Conservation (phyloP, 2,888 invertebrate genomes). For the Leptinotarsa tumamoca region DNA sequence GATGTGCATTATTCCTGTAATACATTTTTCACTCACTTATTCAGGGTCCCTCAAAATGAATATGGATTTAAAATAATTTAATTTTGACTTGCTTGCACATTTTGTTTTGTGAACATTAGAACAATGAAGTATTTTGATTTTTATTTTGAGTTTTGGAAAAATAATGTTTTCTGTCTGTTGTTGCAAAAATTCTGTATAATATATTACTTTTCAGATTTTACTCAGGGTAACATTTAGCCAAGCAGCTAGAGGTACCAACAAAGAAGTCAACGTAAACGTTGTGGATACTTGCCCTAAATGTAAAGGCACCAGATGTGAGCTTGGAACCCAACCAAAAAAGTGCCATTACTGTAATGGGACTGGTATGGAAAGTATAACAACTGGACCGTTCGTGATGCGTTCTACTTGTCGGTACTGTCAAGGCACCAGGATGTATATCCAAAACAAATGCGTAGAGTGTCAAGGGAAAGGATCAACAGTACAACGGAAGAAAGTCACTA, state of each 20-base stretch:
- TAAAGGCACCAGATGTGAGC: constrained; percentile 85
- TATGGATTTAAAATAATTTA: too few species aligned
- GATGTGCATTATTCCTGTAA: too few species aligned
- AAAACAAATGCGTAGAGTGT: constrained; percentile 91
- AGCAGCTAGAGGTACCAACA: constrained; percentile 96
- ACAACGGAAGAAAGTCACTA: constrained; percentile 88
- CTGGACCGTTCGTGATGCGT: constrained; percentile 96
- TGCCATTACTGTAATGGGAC: constrained; percentile 95
- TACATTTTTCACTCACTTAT: too few species aligned
- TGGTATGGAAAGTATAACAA: constrained; percentile 89
- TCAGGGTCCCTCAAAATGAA: too few species aligned
- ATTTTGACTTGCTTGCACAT: too few species aligned
- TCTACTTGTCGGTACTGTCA: constrained; percentile 93
- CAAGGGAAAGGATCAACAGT: constrained; percentile 88
- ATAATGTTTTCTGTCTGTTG: background rate
- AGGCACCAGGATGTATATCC: constrained; percentile 87
- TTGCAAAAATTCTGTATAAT: background rate
- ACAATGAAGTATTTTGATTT: background rate
- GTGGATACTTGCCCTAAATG: constrained; percentile 94
- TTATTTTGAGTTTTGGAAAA: background rate
- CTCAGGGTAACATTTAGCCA: constrained; percentile 92
- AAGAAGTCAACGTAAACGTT: constrained; percentile 91
- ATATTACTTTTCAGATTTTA: constrained; percentile 71
- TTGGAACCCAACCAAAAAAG: constrained; percentile 88
- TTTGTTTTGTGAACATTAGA: too few species aligned